Conservation (phyloP, 2,888 invertebrate species). For the Torymus auratus region DNA sequence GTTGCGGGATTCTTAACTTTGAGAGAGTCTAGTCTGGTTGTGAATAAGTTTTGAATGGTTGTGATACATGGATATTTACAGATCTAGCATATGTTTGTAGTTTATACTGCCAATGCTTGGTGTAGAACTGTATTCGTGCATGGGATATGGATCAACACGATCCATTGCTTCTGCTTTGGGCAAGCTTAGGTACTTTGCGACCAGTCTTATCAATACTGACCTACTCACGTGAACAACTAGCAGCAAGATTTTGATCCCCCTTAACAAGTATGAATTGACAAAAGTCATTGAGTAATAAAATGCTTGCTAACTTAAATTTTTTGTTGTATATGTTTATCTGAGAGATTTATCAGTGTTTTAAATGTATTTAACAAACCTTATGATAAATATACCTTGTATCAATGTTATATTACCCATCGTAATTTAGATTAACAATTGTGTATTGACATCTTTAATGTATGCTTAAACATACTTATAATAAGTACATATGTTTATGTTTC, state of each 20-base stretch:
- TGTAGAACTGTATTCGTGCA: slow-evolving; percentile 3
- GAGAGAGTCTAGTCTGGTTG: too few species aligned
- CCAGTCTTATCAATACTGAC: slow-evolving; percentile 14
- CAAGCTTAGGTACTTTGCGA: slow-evolving; percentile 47
- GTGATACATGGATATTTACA: neutral
- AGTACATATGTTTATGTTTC: too few species aligned
- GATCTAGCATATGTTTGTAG: slow-evolving; percentile 22
- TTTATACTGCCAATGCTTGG: neutral
- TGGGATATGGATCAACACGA: slow-evolving; percentile 15
- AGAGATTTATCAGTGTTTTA: neutral
- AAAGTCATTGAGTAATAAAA: slow-evolving; percentile 25
- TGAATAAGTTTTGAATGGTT: too few species aligned
- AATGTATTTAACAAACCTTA: neutral
- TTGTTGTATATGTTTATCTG: neutral
- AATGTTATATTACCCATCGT: too few species aligned
- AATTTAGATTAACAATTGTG: too few species aligned
- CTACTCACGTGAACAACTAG: slow-evolving; percentile 20
- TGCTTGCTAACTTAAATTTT: slow-evolving; percentile 4
- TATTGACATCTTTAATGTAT: too few species aligned
- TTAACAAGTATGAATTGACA: slow-evolving; percentile 39
- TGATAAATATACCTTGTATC: too few species aligned
- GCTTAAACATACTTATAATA: too few species aligned
- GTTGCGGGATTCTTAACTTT: neutral
- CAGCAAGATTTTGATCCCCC: slow-evolving; percentile 22
- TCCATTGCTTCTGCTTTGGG: slow-evolving; percentile 45